A percentile compares a stretch with the other conserved stretches of the same genome.
Conservation (phyloP, 1,140 invertebrate species). For the Phenacoccus solenopsis region DNA sequence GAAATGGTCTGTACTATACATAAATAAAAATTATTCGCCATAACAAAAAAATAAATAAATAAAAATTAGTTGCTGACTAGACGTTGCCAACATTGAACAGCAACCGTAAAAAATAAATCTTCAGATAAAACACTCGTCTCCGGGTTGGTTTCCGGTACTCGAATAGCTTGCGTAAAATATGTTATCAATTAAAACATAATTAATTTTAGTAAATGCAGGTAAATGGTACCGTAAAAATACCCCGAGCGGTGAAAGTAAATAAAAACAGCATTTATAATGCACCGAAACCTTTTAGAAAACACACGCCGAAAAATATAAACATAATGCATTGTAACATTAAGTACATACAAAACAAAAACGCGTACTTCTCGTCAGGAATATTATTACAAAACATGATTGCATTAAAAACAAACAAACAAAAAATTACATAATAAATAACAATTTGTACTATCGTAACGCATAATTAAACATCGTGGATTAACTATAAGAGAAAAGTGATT, state of each 20-base stretch:
- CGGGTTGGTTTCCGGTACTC: not conserved
- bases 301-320: not conserved
- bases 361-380: not conserved
- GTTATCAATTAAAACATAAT: not conserved
- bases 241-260: not conserved
- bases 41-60: constrained; percentile 1
- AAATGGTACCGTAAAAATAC: not conserved
- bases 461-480: not conserved
- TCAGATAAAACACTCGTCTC: not conserved
- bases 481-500: not conserved
- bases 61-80: constrained; percentile 15
- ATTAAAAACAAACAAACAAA: not conserved
- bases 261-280: not conserved
- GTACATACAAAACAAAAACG: not conserved
- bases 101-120: not conserved
- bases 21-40: not conserved
- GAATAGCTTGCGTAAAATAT: not conserved
- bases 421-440: constrained; percentile 15
- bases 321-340: not conserved
- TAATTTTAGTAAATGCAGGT: not conserved
- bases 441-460: not conserved
- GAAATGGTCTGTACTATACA: not conserved
- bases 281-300: not conserved
- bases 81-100: not conserved
- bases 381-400: not conserved